Evolutionary conservation across 2,113 vertebrate species (phyloP).

Genomic region (Oceanites oceanicus): DNA sequence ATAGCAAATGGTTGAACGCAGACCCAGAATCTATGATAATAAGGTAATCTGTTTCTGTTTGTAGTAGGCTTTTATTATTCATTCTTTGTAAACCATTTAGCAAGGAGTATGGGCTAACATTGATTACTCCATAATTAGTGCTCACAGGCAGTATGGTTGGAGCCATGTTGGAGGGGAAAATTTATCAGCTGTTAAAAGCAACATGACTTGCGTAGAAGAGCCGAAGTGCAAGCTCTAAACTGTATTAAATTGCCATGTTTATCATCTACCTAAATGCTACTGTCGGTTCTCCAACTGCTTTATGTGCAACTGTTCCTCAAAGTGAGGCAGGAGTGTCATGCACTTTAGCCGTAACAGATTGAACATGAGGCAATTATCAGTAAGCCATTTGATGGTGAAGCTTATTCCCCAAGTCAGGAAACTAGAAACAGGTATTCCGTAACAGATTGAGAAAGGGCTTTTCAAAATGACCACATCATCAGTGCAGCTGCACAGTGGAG

Average conservation of each 20-base stretch:
- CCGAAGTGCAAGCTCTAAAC: background rate
- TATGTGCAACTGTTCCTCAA: constrained; percentile 30
- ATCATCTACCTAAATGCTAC: constrained; percentile 47
- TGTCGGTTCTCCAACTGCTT: constrained; percentile 56
- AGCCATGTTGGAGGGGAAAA: background rate
- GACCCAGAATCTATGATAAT: background rate
- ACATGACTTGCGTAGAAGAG: background rate
- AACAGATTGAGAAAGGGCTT: constrained; percentile 43
- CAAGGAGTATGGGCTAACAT: background rate
- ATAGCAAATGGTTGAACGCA: background rate
- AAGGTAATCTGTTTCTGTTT: constrained; percentile 39
- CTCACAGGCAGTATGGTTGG: constrained; percentile 2
- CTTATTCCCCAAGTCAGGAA: constrained; percentile 19
- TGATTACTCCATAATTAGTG: constrained; percentile 50
- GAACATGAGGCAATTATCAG: constrained; percentile 50
- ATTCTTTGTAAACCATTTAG: constrained; percentile 16
- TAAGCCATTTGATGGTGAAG: constrained; percentile 20
- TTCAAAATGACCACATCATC: constrained; percentile 41
- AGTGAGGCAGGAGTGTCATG: background rate
- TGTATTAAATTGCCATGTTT: constrained; percentile 20
- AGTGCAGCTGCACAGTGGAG: constrained; percentile 6
- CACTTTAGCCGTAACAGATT: constrained; percentile 42
- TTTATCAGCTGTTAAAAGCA: constrained; percentile 27
- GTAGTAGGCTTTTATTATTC: constrained; percentile 7
- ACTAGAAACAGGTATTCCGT: constrained; percentile 23